Conservation (phyloP, 2,888 invertebrate genomes). For the Epinotia bilunana region DNA sequence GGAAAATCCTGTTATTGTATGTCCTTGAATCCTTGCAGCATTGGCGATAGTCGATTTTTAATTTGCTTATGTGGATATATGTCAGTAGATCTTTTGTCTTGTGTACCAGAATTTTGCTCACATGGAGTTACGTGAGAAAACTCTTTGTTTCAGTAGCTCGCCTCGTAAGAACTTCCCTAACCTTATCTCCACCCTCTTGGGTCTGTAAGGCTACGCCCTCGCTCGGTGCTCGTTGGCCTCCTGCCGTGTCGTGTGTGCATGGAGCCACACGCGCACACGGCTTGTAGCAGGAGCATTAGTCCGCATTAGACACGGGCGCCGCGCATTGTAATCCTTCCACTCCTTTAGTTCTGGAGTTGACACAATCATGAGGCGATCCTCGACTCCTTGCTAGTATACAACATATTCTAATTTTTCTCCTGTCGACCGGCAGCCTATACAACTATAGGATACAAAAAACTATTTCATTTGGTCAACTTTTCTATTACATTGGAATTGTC, state of each 20-base stretch:
- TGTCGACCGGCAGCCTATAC: conserved; percentile 14
- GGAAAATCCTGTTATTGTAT: too few relatives aligned
- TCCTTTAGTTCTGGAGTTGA: conserved; percentile 42
- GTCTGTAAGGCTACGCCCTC: background rate
- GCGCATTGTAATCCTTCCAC: conserved; percentile 50
- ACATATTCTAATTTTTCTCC: conserved; percentile 3
- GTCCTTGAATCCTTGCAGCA: too few relatives aligned
- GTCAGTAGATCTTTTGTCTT: too few relatives aligned
- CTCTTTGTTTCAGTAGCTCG: too few relatives aligned
- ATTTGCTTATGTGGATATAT: too few relatives aligned
- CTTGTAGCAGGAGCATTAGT: conserved; percentile 67
- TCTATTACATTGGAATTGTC: background rate
- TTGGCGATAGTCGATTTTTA: too few relatives aligned
- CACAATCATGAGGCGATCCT: conserved; percentile 25
- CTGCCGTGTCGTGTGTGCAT: background rate
- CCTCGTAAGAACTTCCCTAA: too few relatives aligned
- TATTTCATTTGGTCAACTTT: background rate
- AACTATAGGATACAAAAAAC: background rate
- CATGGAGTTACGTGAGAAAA: background rate
- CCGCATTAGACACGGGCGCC: conserved; percentile 70
- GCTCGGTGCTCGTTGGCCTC: background rate
- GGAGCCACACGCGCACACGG: conserved; percentile 24
- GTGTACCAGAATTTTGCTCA: background rate
- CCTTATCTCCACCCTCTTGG: too few relatives aligned
- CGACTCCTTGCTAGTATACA: background rate